phyloP scores from a whole-genome alignment of 2,113 vertebrate genomes.

The Brienomyrus longianalis region DNA sequence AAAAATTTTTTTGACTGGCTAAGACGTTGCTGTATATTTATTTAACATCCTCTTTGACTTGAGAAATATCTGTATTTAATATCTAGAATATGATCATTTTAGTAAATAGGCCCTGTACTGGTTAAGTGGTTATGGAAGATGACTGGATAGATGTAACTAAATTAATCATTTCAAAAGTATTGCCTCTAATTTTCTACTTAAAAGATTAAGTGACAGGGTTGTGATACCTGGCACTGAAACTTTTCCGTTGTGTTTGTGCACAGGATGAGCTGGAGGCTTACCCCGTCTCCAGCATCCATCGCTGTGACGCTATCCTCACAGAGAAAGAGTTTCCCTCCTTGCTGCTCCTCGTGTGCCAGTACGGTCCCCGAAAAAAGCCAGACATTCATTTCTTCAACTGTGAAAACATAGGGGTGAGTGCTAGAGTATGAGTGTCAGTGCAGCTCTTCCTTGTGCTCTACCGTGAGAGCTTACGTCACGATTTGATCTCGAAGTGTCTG shows the following conservation, averaged over 20 bases:
- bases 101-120: not conserved
- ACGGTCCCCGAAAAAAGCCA: conserved; percentile 53
- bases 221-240: not conserved
- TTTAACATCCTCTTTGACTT: not conserved
- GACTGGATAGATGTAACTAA: not conserved
- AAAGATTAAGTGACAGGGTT: not conserved
- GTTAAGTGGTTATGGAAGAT: not conserved
- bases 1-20: not conserved
- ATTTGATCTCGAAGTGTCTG: not conserved
- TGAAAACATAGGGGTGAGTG: conserved; percentile 60
- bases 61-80: not conserved
- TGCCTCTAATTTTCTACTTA: not conserved
- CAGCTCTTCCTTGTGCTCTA: not conserved
- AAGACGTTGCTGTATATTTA: not conserved
- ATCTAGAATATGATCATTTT: not conserved
- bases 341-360: conserved; percentile 69
- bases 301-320: conserved; percentile 60
- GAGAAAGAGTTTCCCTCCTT: conserved; percentile 57
- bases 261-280: conserved; percentile 76
- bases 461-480: not conserved
- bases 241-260: not conserved
- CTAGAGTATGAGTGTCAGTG: no score
- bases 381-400: conserved; percentile 77
- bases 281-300: conserved; percentile 53
- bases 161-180: not conserved